Base-by-base conservation (phyloP, 2,888 invertebrate species). In the Polyommatus iphigenia region DNA sequence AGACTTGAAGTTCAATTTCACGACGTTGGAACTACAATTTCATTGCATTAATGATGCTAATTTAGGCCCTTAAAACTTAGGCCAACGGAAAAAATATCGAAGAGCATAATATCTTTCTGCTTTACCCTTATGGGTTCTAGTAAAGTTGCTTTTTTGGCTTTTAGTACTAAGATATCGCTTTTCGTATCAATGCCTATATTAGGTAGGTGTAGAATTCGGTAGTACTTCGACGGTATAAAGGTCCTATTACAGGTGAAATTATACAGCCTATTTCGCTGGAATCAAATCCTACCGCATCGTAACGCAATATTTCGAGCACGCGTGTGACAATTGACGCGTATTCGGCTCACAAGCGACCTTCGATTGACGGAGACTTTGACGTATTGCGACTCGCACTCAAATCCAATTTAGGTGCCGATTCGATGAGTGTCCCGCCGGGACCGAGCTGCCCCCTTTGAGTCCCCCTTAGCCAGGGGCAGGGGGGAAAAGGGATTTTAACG, bases 321-420 rank as follows among this genome's bases (percentile, higher is more conserved):
- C 24, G n/a, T 77, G 50, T 73, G 79, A 50, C 77, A 29, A 75
- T 75, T 77, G 79, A 80, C 71, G 79, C 79, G 80, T 80, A 76
- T 77, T 79, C 78, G 72, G 54, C 78, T 81, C 79, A 79, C 79
- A 79, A 80, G 80, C 80, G 78, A 78, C 79, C 79, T 76, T 71
- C 79, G 78, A 80, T 80, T 78, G 77, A 78, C 50, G 78, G 76
- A 77, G 80, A 78, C 79, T 78, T 78, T 81, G 79, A 80, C 80
- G 80, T 80, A 81, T 80, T 78, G 80, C 79, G 80, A 80, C 81
- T 80, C 77, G 32, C 54, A 77, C 71, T 77, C 77, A 54, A 71
- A 81, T 90, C 90, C 90, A 91, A 91, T 91, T 91, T 91, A 87
- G 87, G 83, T 18, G 85, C 83, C 87, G 90, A 89, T 89, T 86